Conservation (phyloP, 2,888 invertebrate species). For the Hermaeophaga mercurialis region DNA sequence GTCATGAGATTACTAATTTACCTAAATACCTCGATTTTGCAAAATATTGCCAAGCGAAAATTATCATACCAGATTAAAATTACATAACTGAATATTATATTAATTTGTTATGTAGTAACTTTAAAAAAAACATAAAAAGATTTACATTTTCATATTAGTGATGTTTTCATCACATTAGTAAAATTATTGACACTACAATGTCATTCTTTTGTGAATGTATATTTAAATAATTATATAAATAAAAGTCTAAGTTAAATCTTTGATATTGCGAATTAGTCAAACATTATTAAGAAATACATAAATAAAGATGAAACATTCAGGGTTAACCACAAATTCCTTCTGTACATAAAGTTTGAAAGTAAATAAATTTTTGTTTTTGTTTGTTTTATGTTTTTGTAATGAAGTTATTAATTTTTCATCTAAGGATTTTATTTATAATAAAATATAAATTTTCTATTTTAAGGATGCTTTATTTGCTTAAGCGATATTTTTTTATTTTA, state of each 20-base stretch:
- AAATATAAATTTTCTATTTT: not conserved
- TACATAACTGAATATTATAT: constrained; percentile 8
- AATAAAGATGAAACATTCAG: constrained; percentile 16
- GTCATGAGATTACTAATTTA: no score
- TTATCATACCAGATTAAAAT: not conserved
- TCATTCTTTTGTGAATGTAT: not conserved
- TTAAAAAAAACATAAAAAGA: not conserved
- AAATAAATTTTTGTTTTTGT: not conserved
- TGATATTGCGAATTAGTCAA: not conserved
- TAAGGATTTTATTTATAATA: not conserved
- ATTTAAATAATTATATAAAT: constrained; percentile 12
- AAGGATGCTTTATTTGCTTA: not conserved
- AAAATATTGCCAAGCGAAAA: not conserved
- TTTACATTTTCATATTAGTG: constrained; percentile 5
- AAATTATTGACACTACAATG: constrained; percentile 1
- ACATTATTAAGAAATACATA: constrained; percentile 14
- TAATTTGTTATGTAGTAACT: not conserved
- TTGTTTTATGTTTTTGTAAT: not conserved
- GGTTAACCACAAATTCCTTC: constrained; percentile 21
- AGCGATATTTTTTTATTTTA: not conserved
- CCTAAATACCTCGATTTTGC: not conserved
- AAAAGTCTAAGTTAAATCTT: constrained; percentile 7
- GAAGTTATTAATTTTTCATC: not conserved
- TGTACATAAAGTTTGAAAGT: not conserved
- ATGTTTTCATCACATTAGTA: constrained; percentile 11